Conservation (phyloP, 92 coral and sea anemone species). For the Meandrina meandrites region DNA sequence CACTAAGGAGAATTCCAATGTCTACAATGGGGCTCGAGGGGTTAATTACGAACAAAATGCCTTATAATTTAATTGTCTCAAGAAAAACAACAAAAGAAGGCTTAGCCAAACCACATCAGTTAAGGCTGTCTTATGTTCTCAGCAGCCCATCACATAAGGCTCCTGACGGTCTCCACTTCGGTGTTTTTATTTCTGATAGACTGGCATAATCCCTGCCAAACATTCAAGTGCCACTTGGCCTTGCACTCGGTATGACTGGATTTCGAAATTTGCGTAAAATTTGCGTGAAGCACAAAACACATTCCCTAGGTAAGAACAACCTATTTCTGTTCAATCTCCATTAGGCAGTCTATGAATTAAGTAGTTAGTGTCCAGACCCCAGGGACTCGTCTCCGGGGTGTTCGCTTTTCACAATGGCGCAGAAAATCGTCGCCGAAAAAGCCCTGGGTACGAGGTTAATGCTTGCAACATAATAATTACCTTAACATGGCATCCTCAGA, state of each 20-base stretch:
- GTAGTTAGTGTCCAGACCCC: neutral
- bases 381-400: too few relatives aligned
- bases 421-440: too few relatives aligned
- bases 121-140: slow-evolving; percentile 18
- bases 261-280: neutral
- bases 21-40: neutral
- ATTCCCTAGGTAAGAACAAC: neutral
- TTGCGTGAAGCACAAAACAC: neutral
- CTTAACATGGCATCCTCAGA: too few relatives aligned
- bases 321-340: too few relatives aligned
- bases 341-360: neutral
- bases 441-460: too few relatives aligned
- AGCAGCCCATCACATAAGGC: slow-evolving; percentile 12
- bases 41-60: slow-evolving; percentile 1
- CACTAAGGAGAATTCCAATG: neutral
- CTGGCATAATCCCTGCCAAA: neutral
- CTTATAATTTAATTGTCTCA: slow-evolving; percentile 5
- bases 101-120: neutral
- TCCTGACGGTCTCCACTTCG: slow-evolving; percentile 21
- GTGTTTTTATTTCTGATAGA: slow-evolving; percentile 14
- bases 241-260: neutral
- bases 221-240: slow-evolving; percentile 21
- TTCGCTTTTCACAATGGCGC: too few relatives aligned
- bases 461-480: too few relatives aligned
- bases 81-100: slow-evolving; percentile 8